Base-by-base conservation (phyloP, 2,888 invertebrate genomes). In the Athalia circularis region DNA sequence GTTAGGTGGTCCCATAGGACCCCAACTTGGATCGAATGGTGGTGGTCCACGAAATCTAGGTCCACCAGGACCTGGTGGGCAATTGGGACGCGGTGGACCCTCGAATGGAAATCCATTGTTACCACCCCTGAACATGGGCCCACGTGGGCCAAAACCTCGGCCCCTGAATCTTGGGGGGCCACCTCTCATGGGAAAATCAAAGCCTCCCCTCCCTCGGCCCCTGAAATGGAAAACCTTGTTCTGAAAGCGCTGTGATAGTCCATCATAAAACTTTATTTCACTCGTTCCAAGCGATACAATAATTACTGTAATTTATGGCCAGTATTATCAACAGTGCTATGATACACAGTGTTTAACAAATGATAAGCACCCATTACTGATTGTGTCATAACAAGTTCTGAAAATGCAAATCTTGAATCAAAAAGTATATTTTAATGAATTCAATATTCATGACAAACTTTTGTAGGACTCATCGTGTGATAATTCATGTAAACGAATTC, bases 11-110 rank as follows among this genome's bases (percentile, higher is more conserved):
- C 91, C 91, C 93, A 48, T 94, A 91, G 94, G 94, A 11, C 94
- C 94, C 95, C 95, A 95, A 88, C 94, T 95, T 13, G 94, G 94
- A 85, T 93, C 93, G 86, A 92, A 93, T 8, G 92, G 93, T 7
- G 94, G 93, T 4, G 92, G 93, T 8, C 92, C 92, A 79, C 92
- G 90, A 81, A 92, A 92, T 50, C 91, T 87, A 11, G 91, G 89
- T 29, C 90, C 90, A 0, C 89, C 87, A 5, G 90, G 89, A 29
- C 91, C 91, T 15, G 90, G 88, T 0, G 90, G 91, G 77, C 89
- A 89, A 77, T 90, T 90, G 7, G 92, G 92, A 74, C 92, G 90
- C 2, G 92, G 92, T 4, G 91, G 91, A n/a, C 91, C 91, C 81
- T 91, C 93, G 5, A 92, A 91, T 1, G 91, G 91, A 81, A 90